phyloP scores from a whole-genome alignment of 2,113 vertebrate genomes.

The Lichenostomus cassidix region DNA sequence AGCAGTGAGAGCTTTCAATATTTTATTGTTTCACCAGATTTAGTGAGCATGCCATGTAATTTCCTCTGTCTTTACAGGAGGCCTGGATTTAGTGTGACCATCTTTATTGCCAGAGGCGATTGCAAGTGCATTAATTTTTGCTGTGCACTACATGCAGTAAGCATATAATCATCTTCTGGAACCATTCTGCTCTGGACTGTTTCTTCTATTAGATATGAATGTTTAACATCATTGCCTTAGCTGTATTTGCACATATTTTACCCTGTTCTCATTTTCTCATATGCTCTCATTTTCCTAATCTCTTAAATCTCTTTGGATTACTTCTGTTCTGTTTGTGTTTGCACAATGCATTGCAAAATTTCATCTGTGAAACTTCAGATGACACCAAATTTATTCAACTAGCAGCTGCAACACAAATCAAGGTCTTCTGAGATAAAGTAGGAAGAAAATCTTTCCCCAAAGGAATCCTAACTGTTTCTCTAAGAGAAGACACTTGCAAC shows the following conservation, averaged over 20 bases:
- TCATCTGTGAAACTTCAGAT: not conserved
- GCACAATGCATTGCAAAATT: not conserved
- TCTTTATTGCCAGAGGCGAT: not conserved
- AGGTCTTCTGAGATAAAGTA: not conserved
- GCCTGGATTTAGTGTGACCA: slow-evolving; percentile 19
- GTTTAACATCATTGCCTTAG: not conserved
- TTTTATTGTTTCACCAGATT: slow-evolving; percentile 32
- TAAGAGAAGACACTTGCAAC: not conserved
- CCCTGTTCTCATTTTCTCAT: not conserved
- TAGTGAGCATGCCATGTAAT: not conserved
- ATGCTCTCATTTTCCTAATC: not conserved
- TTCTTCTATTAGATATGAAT: not conserved
- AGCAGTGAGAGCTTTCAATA: not conserved
- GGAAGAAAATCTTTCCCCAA: not conserved
- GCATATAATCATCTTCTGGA: not conserved
- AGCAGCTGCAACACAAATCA: not conserved
- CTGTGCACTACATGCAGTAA: not conserved
- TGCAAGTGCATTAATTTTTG: not conserved
- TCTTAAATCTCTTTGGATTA: not conserved
- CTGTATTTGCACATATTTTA: not conserved
- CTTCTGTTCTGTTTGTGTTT: not conserved
- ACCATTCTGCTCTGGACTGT: not conserved
- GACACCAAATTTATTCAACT: not conserved
- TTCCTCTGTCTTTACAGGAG: slow-evolving; percentile 3
- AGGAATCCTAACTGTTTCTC: not conserved